A percentile compares a stretch with the other conserved stretches of the same genome.
phyloP scores from a whole-genome alignment of 2,888 invertebrate genomes.

The Mechanitis messenoides region DNA sequence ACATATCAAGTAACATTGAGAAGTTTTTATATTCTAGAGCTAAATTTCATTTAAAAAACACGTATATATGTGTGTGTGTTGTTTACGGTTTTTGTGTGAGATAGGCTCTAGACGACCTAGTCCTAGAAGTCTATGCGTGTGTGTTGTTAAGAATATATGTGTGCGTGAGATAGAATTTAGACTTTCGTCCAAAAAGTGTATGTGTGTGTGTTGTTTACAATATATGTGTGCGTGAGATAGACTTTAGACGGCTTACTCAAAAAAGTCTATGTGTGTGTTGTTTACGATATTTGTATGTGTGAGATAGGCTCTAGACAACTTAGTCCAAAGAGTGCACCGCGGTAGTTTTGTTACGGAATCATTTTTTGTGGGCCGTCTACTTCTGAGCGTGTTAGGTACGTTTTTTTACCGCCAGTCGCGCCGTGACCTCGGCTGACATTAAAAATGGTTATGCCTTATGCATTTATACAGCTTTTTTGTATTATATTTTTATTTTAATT shows the following conservation, averaged over 20 bases:
- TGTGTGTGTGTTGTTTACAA: background rate
- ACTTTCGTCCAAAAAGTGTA: background rate
- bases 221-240: background rate
- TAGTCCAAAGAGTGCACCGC: conserved; percentile 37
- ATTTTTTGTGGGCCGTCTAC: conserved; percentile 65
- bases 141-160: too few relatives aligned
- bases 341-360: conserved; percentile 43
- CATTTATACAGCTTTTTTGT: conserved; percentile 47
- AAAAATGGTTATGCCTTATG: conserved; percentile 59
- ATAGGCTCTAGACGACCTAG: background rate
- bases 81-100: background rate
- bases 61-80: background rate
- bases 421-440: conserved; percentile 69
- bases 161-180: too few relatives aligned
- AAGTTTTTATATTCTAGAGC: conserved; percentile 1
- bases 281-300: conserved; percentile 12
- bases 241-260: background rate
- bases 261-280: conserved; percentile 1
- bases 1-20: background rate
- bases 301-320: conserved; percentile 30
- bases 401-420: conserved; percentile 56
- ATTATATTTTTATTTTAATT: conserved; percentile 19
- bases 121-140: conserved; percentile 10
- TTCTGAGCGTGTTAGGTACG: conserved; percentile 59
- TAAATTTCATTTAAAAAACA: background rate